Conservation (phyloP, 2,113 vertebrate genomes). For the Stigmatopora argus region DNA sequence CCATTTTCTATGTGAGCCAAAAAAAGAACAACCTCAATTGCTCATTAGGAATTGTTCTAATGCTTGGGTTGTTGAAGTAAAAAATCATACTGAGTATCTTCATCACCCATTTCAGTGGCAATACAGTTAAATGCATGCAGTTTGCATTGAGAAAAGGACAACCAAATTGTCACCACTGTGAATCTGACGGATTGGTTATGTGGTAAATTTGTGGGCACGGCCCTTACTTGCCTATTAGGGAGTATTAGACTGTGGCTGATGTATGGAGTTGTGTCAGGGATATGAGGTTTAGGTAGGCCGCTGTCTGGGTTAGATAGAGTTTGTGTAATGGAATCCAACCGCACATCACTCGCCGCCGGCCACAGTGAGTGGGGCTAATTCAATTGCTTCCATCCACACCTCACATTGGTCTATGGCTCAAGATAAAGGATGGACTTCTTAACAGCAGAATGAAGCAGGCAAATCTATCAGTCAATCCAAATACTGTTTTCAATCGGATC, state of each 20-base stretch:
- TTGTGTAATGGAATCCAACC: slow-evolving; percentile 69
- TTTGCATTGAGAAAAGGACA: slow-evolving; percentile 9
- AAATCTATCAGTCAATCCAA: slow-evolving; percentile 64
- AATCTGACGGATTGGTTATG: slow-evolving; percentile 31
- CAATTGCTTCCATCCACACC: slow-evolving; percentile 55
- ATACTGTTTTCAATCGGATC: slow-evolving; percentile 53
- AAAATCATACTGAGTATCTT: background rate
- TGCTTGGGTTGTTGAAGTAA: background rate
- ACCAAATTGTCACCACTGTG: slow-evolving; percentile 24
- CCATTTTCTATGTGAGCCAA: too few species aligned
- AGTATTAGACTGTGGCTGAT: slow-evolving; percentile 69
- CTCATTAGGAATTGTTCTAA: background rate
- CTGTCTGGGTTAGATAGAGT: slow-evolving; percentile 61
- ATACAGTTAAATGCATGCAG: background rate
- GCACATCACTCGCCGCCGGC: slow-evolving; percentile 49
- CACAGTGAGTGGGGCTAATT: slow-evolving; percentile 55
- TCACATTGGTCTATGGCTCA: slow-evolving; percentile 34
- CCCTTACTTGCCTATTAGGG: slow-evolving; percentile 43
- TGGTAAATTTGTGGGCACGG: slow-evolving; percentile 45
- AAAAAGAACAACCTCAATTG: too few species aligned
- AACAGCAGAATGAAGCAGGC: slow-evolving; percentile 47
- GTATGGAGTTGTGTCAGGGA: slow-evolving; percentile 67
- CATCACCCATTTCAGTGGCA: background rate
- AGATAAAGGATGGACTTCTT: slow-evolving; percentile 58
- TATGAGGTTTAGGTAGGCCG: slow-evolving; percentile 67